phyloP scores from a whole-genome alignment of 2,888 invertebrate genomes.

The Allophyes oxyacanthae region DNA sequence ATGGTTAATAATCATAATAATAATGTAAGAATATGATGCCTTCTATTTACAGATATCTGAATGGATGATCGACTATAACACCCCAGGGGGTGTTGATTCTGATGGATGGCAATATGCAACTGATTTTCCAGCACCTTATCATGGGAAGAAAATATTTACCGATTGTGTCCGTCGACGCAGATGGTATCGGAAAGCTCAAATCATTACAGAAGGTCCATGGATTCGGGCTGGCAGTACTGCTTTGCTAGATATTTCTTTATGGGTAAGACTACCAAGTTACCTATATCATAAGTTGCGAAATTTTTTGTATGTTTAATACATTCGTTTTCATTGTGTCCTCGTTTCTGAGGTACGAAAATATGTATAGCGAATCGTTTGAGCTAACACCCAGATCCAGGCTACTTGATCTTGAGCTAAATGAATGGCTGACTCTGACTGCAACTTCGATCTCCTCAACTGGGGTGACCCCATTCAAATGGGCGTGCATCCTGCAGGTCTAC shows the following conservation, averaged over 20 bases:
- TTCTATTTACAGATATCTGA: constrained; percentile 91
- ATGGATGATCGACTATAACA: constrained; percentile 97
- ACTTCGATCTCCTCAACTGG: no score
- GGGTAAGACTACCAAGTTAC: constrained; percentile 85
- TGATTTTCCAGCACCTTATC: constrained; percentile 96
- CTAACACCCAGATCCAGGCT: no score
- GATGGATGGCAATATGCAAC: constrained; percentile 99
- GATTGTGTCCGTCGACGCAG: constrained; percentile 96
- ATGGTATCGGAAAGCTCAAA: constrained; percentile 95
- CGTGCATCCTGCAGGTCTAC: no score
- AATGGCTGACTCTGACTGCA: no score
- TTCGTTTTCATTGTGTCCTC: no score
- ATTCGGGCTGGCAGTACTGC: constrained; percentile 95
- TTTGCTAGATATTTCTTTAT: constrained; percentile 94
- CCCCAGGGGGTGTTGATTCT: constrained; percentile 96
- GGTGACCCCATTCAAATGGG: no score
- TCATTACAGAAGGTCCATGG: constrained; percentile 97
- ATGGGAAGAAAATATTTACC: constrained; percentile 95
- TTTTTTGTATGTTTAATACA: no score
- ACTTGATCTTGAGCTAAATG: no score
- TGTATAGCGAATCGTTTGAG: no score
- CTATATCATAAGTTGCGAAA: background rate
- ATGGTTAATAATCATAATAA: background rate
- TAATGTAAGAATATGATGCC: background rate
- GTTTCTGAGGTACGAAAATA: no score